Evolutionary conservation across 1,140 invertebrate genomes (phyloP), one percentile per base, ranked within the genome.

Genomic region (Notospermus geniculatus): DNA sequence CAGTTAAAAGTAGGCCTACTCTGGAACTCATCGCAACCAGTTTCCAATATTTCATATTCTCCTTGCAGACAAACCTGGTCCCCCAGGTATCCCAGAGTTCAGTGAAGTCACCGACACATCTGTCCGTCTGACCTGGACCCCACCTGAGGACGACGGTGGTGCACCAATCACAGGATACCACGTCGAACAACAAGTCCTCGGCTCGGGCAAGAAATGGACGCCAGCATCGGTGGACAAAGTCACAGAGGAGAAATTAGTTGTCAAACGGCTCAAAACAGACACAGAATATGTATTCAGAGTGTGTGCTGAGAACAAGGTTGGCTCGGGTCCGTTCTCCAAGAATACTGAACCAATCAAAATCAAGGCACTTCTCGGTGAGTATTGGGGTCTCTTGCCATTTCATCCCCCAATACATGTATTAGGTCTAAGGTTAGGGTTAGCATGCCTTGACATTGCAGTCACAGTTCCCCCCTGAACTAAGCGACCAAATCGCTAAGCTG

Each of bases 281-380:
- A 91, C 95, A 73, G 92, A 96, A 80, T 98, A 98, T 77, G 93
- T 97, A 80, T 99, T 99, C 85, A 87, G 97, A 59, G 88, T 99
- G 0, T 91, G 92, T 78, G 96, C 97, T 22, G 90, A 98, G 0
- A 99, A 99, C 81, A 95, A 96, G 75, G 95, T 91, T 29, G 97
- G 96, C 27, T 87, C 88, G 59, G 91, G 95, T 64, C 92, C 96
- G 80, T 95, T 95, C 5, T 91, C 71, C 27, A 63, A 64, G 30
- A 62, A 73, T 25, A 68, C 75, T 30, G 46, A 65, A 82, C 90
- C 91, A 15, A 92, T 98, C 59, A 91, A 92, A 1, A 70, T 68
- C 54, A 74, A 66, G 59, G 90, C 17, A 93, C 92, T 53, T 36
- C 64, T 72, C 52, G 62, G 74, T 76, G 56, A 69, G 72, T 64